phyloP scores from a whole-genome alignment of 2,888 invertebrate species.

The Euzophera pinguis region DNA sequence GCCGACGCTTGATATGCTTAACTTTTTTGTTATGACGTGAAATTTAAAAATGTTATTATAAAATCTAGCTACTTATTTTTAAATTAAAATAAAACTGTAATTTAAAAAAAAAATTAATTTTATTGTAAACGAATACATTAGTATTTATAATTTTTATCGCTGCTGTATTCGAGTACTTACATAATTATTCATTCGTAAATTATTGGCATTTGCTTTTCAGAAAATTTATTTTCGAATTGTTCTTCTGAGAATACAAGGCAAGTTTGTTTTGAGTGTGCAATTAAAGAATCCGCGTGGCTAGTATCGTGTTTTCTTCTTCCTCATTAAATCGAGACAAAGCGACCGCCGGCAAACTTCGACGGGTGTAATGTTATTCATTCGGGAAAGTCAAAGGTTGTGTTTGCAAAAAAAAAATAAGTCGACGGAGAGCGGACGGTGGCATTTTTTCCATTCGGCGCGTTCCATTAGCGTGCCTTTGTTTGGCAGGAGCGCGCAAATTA shows the following conservation, averaged over 20 bases:
- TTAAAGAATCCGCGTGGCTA: conserved; percentile 47
- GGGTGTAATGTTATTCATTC: conserved; percentile 78
- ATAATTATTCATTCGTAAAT: too few species aligned
- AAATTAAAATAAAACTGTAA: too few species aligned
- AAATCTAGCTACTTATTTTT: too few species aligned
- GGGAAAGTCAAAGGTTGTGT: conserved; percentile 78
- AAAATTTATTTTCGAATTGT: conserved; percentile 46
- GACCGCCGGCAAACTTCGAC: conserved; percentile 60
- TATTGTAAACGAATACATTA: too few species aligned
- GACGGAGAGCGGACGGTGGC: conserved; percentile 78
- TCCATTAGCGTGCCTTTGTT: conserved; percentile 81
- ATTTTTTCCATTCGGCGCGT: conserved; percentile 80
- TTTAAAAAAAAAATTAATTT: too few species aligned
- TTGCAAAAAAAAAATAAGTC: conserved; percentile 73
- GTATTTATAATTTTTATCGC: too few species aligned
- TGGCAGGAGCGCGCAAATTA: conserved; percentile 80
- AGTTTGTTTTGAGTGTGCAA: conserved; percentile 61
- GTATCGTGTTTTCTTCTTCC: conserved; percentile 59
- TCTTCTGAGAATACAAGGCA: conserved; percentile 41
- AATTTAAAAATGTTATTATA: too few species aligned
- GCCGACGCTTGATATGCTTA: too few species aligned
- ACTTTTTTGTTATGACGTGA: too few species aligned
- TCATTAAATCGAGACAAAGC: conserved; percentile 73
- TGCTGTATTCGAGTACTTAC: too few species aligned
- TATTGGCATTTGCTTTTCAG: conserved; percentile 9